phyloP scores from a whole-genome alignment of 2,113 vertebrate species.

The Sisor rabdophorus region DNA sequence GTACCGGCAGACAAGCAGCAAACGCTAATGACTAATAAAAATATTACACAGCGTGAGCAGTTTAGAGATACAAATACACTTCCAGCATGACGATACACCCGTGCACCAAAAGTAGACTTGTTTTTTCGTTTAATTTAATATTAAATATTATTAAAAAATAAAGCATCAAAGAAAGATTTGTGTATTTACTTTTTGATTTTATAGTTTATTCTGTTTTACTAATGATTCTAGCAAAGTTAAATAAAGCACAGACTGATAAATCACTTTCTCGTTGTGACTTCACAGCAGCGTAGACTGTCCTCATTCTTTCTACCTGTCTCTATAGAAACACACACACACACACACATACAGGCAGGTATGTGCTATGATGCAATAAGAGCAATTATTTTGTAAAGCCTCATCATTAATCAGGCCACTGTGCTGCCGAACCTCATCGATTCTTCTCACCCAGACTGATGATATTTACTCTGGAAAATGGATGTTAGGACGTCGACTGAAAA shows the following conservation, averaged over 20 bases:
- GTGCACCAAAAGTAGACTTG: no score
- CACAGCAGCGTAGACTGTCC: conserved; percentile 2
- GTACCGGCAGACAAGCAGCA: no score
- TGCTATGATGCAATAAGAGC: conserved; percentile 40
- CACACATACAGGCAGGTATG: conserved; percentile 23
- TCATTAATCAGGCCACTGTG: conserved; percentile 45
- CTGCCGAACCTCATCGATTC: conserved; percentile 42
- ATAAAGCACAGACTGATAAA: conserved; percentile 14
- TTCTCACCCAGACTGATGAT: conserved; percentile 39
- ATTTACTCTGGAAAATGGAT: conserved; percentile 44
- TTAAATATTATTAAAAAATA: neutral
- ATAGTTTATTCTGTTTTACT: neutral
- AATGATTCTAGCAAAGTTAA: conserved; percentile 7
- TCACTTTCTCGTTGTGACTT: neutral
- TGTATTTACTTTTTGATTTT: neutral
- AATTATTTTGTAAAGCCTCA: conserved; percentile 27
- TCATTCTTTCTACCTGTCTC: conserved; percentile 36
- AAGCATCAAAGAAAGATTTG: neutral
- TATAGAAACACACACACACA: conserved; percentile 40
- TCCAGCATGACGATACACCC: no score
- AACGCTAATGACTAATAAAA: no score
- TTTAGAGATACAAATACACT: no score
- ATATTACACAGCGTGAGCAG: no score
- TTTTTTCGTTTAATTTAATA: neutral
- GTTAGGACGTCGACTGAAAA: conserved; percentile 33